A percentile compares a stretch with the other conserved stretches of the same genome.
Conservation (phyloP, 2,888 invertebrate genomes). For the Hyposoter didymator region DNA sequence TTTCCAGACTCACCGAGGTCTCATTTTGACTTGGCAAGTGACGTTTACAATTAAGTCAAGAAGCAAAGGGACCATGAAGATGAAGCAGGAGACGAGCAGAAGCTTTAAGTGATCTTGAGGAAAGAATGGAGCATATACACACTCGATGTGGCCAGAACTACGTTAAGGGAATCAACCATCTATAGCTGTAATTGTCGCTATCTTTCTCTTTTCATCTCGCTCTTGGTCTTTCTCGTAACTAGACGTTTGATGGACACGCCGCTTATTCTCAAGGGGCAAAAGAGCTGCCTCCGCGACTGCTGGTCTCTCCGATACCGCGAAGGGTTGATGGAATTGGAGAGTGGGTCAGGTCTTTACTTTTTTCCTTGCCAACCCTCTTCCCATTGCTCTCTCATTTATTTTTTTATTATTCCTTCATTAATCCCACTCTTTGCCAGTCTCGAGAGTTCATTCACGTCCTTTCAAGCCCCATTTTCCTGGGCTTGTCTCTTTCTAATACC, state of each 20-base stretch:
- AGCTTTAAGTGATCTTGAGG: conserved; percentile 57
- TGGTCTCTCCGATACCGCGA: conserved; percentile 45
- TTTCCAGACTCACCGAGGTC: conserved; percentile 27
- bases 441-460: conserved; percentile 39
- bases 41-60: conserved; percentile 60
- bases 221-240: conserved; percentile 75
- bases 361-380: conserved; percentile 30
- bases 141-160: conserved; percentile 49
- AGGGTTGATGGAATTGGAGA: conserved; percentile 77
- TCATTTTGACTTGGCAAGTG: conserved; percentile 27
- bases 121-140: conserved; percentile 50
- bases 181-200: conserved; percentile 24
- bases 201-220: conserved; percentile 19
- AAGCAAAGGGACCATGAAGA: conserved; percentile 29
- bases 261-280: conserved; percentile 80
- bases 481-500: conserved; percentile 56
- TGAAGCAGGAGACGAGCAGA: conserved; percentile 33
- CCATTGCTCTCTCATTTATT: conserved; percentile 18
- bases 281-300: conserved; percentile 50
- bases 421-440: conserved; percentile 51
- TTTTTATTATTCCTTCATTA: conserved; percentile 65
- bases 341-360: conserved; percentile 72
- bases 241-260: conserved; percentile 83
- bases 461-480: conserved; percentile 17
- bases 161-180: conserved; percentile 45